Evolutionary conservation across 2,113 vertebrate genomes (phyloP).

Genomic region (Pseudorhombus dupliciocellatus): DNA sequence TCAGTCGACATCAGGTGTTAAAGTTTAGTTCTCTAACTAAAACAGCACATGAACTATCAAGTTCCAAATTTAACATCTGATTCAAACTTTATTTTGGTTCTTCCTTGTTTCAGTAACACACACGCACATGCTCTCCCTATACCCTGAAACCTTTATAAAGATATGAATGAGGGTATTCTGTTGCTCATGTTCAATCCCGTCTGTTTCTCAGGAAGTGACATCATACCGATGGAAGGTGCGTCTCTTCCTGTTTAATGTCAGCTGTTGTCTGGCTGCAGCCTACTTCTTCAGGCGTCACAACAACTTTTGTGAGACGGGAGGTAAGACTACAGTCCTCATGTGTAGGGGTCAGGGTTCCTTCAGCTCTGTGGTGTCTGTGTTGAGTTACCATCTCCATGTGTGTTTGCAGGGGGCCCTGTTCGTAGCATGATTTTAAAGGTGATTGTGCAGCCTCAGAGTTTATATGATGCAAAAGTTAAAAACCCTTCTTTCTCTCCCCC

Average conservation of each 20-base stretch:
- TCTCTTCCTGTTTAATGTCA: constrained; percentile 87
- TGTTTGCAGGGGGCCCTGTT: too few relatives aligned
- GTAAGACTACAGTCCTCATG: constrained; percentile 72
- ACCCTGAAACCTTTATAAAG: neutral
- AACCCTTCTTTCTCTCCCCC: neutral
- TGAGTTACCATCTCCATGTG: too few relatives aligned
- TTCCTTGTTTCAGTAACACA: neutral
- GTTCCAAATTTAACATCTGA: too few relatives aligned
- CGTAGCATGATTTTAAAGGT: too few relatives aligned
- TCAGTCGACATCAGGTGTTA: too few relatives aligned
- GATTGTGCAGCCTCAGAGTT: too few relatives aligned
- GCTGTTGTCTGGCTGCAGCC: constrained; percentile 76
- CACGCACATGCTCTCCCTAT: neutral
- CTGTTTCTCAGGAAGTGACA: constrained; percentile 83
- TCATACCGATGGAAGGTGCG: constrained; percentile 89
- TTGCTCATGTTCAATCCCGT: neutral
- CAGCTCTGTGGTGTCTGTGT: too few relatives aligned
- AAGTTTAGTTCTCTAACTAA: too few relatives aligned
- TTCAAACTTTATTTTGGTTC: too few relatives aligned
- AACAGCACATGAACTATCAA: too few relatives aligned
- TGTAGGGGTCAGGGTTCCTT: too few relatives aligned
- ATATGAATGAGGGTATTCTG: neutral
- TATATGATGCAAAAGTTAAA: too few relatives aligned
- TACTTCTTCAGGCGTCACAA: constrained; percentile 93
- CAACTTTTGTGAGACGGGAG: constrained; percentile 89